Evolutionary conservation across 2,113 vertebrate genomes (phyloP).

Genomic region (Pavo muticus): DNA sequence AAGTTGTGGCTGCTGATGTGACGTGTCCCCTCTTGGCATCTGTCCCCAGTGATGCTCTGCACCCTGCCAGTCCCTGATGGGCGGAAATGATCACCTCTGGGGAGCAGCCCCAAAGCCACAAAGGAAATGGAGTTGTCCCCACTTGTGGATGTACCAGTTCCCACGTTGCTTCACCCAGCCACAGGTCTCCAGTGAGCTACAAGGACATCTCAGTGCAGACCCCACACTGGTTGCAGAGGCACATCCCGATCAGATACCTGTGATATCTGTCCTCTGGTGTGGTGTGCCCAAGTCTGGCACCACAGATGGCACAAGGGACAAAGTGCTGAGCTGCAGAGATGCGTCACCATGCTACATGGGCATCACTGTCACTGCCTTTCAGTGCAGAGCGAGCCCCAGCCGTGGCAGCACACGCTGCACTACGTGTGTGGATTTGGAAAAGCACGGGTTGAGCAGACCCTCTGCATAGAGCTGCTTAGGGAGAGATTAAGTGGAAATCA

Average conservation of each 20-base stretch:
- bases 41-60: neutral
- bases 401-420: fast-evolving
- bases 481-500: conserved; percentile 47
- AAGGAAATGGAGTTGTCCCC: neutral
- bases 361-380: neutral
- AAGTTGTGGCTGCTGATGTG: fast-evolving
- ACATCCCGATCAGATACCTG: fast-evolving
- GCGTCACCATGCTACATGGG: fast-evolving
- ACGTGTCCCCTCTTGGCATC: neutral
- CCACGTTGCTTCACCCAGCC: neutral
- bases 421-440: fast-evolving
- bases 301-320: neutral
- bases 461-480: fast-evolving
- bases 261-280: neutral
- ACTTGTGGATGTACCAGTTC: fast-evolving
- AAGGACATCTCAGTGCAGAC: neutral
- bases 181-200: neutral
- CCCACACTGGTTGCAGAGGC: fast-evolving
- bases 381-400: fast-evolving
- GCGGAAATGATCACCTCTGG: neutral
- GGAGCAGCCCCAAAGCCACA: neutral
- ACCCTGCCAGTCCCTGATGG: fast-evolving
- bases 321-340: neutral
- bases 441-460: fast-evolving
- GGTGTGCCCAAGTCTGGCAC: neutral